A percentile compares a stretch with the other conserved stretches of the same genome.
Evolutionary conservation across 2,797 vertebrate species (phyloP).

Genomic region (Chelon labrosus): DNA sequence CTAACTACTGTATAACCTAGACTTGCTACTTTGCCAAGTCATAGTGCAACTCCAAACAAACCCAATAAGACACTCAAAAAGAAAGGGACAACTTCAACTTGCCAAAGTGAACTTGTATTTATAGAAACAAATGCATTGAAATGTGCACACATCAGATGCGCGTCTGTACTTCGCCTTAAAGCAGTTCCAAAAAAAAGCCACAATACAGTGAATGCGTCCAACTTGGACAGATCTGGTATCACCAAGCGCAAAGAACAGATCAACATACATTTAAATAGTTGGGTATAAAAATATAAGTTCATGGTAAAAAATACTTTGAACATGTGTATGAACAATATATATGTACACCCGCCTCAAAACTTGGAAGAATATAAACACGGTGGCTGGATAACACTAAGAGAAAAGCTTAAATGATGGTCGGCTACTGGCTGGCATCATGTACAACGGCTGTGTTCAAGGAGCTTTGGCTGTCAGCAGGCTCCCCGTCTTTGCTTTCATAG

Average conservation of each 20-base stretch:
- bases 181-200: not conserved
- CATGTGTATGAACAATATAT: slow-evolving; percentile 39
- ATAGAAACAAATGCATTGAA: slow-evolving; percentile 30
- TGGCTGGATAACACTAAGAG: slow-evolving; percentile 3
- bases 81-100: slow-evolving; percentile 22
- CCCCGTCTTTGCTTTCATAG: slow-evolving; percentile 46
- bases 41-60: too few species aligned
- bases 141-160: slow-evolving; percentile 29
- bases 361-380: not conserved
- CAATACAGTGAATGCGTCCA: slow-evolving; percentile 19
- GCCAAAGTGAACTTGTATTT: slow-evolving; percentile 39
- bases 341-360: slow-evolving; percentile 43
- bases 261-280: slow-evolving; percentile 73
- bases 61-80: not conserved
- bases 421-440: slow-evolving; percentile 54
- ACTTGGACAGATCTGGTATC: slow-evolving; percentile 22
- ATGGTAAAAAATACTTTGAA: slow-evolving; percentile 28
- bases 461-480: slow-evolving; percentile 7
- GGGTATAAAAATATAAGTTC: slow-evolving; percentile 71
- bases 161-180: slow-evolving; percentile 11
- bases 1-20: too few species aligned
- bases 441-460: slow-evolving; percentile 30
- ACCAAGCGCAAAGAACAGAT: slow-evolving; percentile 55
- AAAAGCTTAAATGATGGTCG: not conserved
- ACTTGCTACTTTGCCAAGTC: too few species aligned